phyloP scores from a whole-genome alignment of 2,113 vertebrate genomes.

The Monopterus albus region DNA sequence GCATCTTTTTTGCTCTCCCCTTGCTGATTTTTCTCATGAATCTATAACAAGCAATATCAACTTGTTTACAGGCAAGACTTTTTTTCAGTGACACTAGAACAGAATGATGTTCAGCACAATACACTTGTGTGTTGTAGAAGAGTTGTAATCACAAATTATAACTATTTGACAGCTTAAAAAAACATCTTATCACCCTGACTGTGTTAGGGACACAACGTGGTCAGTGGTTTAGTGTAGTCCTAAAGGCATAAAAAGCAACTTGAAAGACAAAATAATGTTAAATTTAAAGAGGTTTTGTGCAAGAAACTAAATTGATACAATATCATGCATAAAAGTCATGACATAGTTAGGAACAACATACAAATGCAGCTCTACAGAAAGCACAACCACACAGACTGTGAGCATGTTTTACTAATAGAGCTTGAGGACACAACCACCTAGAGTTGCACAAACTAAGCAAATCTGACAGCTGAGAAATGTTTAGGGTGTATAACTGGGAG shows the following conservation, averaged over 20 bases:
- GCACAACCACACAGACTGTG: conserved; percentile 16
- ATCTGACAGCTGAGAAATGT: conserved; percentile 15
- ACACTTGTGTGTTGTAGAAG: not conserved
- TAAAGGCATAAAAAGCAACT: rapidly evolving
- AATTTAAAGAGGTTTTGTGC: not conserved
- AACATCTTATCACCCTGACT: no score
- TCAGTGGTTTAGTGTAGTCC: not conserved
- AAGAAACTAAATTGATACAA: not conserved
- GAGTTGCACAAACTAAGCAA: conserved; percentile 40
- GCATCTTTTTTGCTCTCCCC: no score
- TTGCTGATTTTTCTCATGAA: not conserved
- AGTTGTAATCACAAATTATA: not conserved
- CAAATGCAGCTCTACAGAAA: conserved; percentile 29
- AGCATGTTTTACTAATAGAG: conserved; percentile 8
- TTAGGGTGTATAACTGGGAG: not conserved
- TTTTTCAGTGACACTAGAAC: not conserved
- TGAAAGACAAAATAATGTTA: not conserved
- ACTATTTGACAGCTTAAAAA: not conserved
- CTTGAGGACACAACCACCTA: conserved; percentile 7
- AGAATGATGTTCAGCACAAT: not conserved
- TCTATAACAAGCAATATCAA: not conserved
- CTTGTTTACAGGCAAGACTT: not conserved
- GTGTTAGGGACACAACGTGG: not conserved
- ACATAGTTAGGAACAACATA: conserved; percentile 7
- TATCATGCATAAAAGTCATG: not conserved